phyloP scores from a whole-genome alignment of 1,140 invertebrate genomes.

The Subanguina moxae region DNA sequence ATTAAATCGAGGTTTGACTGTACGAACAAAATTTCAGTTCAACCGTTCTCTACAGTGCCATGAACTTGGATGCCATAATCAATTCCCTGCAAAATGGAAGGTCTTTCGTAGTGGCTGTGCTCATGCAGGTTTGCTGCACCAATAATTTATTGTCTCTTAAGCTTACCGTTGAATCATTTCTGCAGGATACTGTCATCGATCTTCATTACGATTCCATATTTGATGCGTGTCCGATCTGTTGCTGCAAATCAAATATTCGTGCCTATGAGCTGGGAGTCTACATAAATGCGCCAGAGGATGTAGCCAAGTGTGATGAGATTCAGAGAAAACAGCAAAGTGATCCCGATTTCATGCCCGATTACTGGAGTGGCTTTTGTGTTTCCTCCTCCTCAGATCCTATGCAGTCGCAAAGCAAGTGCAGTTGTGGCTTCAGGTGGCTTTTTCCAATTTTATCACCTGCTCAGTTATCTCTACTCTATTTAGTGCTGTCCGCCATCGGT shows the following conservation, averaged over 20 bases:
- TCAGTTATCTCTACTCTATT: too few relatives aligned
- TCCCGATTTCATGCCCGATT: slow-evolving; percentile 19
- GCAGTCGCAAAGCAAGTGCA: slow-evolving; percentile 21
- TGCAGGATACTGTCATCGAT: slow-evolving; percentile 42
- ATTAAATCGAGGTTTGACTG: too few relatives aligned
- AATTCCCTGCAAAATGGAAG: slow-evolving; percentile 8
- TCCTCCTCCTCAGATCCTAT: neutral
- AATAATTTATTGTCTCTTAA: neutral
- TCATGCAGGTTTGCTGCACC: neutral
- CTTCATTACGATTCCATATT: slow-evolving; percentile 46
- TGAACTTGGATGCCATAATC: neutral
- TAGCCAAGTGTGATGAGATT: slow-evolving; percentile 27
- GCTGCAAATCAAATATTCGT: slow-evolving; percentile 47
- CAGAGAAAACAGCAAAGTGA: slow-evolving; percentile 30
- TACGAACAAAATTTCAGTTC: neutral
- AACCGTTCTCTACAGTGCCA: neutral
- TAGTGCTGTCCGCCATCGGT: slow-evolving; percentile 50
- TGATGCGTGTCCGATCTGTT: slow-evolving; percentile 47
- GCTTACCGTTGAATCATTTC: neutral
- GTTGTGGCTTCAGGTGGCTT: slow-evolving; percentile 28
- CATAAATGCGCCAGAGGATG: slow-evolving; percentile 20
- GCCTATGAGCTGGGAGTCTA: slow-evolving; percentile 40
- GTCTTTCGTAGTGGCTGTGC: slow-evolving; percentile 7
- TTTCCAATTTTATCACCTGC: too few relatives aligned
- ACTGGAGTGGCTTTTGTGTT: slow-evolving; percentile 30